Evolutionary conservation across 64 coral and sea anemone species (phyloP).

Genomic region (Montipora foliosa): DNA sequence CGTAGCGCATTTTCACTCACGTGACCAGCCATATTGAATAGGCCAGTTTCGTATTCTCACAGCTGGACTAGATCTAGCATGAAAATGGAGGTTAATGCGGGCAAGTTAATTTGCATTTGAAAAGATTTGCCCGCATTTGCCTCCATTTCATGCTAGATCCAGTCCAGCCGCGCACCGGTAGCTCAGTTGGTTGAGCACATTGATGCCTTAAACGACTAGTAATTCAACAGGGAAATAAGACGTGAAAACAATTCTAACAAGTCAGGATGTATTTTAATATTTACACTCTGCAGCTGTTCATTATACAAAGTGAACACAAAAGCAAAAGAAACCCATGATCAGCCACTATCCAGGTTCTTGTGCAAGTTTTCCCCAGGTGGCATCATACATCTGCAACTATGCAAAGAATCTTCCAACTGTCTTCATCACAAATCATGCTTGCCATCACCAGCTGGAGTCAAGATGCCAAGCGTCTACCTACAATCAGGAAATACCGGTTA

Average conservation of each 20-base stretch:
- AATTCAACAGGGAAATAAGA: not conserved
- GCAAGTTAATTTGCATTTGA: too few relatives aligned
- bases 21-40: too few relatives aligned
- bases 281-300: constrained; percentile 24
- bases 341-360: constrained; percentile 63
- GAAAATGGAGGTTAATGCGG: too few relatives aligned
- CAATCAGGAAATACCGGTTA: not conserved
- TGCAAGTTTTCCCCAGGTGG: constrained; percentile 58
- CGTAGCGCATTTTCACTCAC: too few relatives aligned
- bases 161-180: too few relatives aligned
- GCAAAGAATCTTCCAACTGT: constrained; percentile 27
- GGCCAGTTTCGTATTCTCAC: too few relatives aligned
- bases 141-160: too few relatives aligned
- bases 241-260: not conserved
- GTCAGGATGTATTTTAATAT: constrained; percentile 4
- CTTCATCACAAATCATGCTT: constrained; percentile 17
- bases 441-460: constrained; percentile 19
- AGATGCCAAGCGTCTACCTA: constrained; percentile 71
- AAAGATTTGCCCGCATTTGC: too few relatives aligned
- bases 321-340: constrained; percentile 11
- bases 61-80: too few relatives aligned
- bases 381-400: constrained; percentile 21
- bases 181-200: too few relatives aligned
- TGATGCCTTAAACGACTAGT: too few relatives aligned
- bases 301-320: constrained; percentile 2